Conservation (phyloP, 2,888 invertebrate species). For the Metellina segmentata region DNA sequence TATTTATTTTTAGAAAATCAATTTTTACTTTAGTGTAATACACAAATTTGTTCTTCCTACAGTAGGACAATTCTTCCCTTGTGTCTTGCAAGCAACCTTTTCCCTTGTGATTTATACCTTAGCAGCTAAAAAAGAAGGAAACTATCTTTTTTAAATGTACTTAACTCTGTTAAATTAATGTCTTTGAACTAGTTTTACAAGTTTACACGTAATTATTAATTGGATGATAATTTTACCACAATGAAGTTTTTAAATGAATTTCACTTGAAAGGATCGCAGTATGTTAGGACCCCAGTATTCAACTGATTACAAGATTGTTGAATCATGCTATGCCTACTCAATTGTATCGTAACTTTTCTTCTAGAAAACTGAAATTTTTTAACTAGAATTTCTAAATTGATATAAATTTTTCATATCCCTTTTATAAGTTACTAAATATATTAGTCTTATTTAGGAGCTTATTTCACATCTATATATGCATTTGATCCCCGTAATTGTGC, state of each 20-base stretch:
- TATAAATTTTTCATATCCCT: neutral
- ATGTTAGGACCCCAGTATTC: neutral
- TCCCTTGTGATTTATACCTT: neutral
- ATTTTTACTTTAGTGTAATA: neutral
- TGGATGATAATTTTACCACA: no score
- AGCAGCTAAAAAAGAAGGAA: neutral
- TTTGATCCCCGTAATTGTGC: conserved; percentile 13
- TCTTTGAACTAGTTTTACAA: neutral
- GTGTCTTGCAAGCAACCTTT: neutral
- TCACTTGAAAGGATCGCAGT: neutral
- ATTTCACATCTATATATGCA: conserved; percentile 15
- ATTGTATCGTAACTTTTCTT: neutral
- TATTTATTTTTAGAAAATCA: neutral
- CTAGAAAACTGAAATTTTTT: neutral
- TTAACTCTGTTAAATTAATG: neutral
- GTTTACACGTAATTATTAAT: no score
- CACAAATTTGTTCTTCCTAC: neutral
- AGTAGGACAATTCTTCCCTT: neutral
- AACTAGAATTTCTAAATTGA: neutral
- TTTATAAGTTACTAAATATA: conserved; percentile 39
- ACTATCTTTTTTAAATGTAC: neutral
- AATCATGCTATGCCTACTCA: neutral
- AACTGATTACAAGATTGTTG: neutral
- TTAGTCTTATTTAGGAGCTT: conserved; percentile 68
- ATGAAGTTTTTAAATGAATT: neutral